Base-by-base conservation (phyloP, 2,888 invertebrate genomes). In the Trypoxylon attenuatum region DNA sequence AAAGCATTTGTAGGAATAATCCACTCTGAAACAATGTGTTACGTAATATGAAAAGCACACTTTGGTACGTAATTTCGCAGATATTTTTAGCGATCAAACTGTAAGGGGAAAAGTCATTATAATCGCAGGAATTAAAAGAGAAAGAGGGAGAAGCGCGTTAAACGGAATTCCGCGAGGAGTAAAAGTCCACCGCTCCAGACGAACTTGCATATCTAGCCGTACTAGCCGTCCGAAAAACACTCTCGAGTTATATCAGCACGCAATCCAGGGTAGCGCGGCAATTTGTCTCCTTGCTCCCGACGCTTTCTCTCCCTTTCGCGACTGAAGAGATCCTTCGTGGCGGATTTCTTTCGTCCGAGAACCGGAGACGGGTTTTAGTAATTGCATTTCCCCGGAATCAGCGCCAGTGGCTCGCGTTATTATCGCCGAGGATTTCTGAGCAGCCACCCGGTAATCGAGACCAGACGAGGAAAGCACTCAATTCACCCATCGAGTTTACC, bases 371-470 rank as follows among this genome's bases (percentile, higher is more conserved):
- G 38, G 64, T 59, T 27, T 33, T 39, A 59, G 60, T 73, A 74
- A 73, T 73, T 71, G 68, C 75, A 68, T 74, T 74, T 74, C 71
- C 68, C 61, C 71, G 57, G 63, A 73, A 75, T 73, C 71, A 62
- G 64, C 60, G 53, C 45, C 23, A 33, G 33, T 13, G 33, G 61
- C 47, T 59, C 58, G 57, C 59, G 62, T 74, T 73, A 71, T 71
- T 71, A 73, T 71, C 75, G 47, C 62, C 58, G 57, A 27, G 60
- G 71, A 73, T 68, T 74, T 65, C 61, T 51, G 27, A 13, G 8
- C 61, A 23, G 56, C 50, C 47, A 42, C 23, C 51, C 63, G 55
- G 67, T 73, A 73, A 73, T 73, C 74, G 70, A 46, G 67, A 63
- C 55, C 49, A 49, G 63, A 63, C 55, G 52, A 49, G 63, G 61